Conservation (phyloP, 2,797 vertebrate species). For the Pseudochirops cupreus region DNA sequence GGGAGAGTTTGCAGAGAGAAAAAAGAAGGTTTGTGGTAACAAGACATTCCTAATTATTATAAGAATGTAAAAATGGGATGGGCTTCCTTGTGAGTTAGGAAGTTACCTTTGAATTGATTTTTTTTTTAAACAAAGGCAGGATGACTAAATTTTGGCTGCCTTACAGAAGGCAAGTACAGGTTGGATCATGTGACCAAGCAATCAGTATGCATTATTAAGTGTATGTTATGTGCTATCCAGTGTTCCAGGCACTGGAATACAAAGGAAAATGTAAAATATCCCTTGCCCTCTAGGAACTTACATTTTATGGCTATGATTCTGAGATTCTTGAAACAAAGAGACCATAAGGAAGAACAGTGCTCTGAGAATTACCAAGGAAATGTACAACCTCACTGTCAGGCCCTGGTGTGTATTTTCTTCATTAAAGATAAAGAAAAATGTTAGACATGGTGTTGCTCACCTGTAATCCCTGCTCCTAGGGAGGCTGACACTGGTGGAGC, state of each 20-base stretch:
- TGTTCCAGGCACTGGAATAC: background rate
- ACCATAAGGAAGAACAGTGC: background rate
- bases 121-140: background rate
- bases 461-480: background rate
- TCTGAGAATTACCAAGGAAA: background rate
- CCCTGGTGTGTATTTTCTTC: background rate
- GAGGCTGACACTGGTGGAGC: background rate
- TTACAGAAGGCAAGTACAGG: background rate
- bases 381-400: background rate
- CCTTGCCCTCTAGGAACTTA: background rate
- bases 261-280: background rate
- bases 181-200: background rate
- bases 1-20: background rate
- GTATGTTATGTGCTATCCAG: background rate
- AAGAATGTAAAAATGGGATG: background rate
- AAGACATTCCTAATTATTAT: background rate
- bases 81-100: background rate
- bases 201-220: background rate
- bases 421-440: background rate
- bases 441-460: background rate
- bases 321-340: background rate
- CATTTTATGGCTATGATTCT: background rate
- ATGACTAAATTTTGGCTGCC: background rate
- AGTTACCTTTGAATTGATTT: background rate
- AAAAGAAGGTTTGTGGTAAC: background rate